Percentiles rank a stretch among this genome's conserved stretches.
Conservation (phyloP, 1,140 invertebrate genomes). For the Uloborus diversus region DNA sequence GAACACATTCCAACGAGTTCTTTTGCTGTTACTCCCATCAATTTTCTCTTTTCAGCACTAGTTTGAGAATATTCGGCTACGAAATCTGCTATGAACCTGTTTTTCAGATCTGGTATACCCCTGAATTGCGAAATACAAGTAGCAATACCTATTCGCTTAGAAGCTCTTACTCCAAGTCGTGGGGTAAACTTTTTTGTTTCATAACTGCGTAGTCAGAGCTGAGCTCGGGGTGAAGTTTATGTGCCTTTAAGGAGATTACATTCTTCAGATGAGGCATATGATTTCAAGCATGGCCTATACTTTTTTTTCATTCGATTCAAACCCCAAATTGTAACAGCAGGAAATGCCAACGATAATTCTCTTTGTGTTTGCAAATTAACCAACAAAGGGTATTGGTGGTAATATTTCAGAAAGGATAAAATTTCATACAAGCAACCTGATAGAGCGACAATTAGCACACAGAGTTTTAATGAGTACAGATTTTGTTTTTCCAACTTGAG, state of each 20-base stretch:
- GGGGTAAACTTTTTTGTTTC: neutral
- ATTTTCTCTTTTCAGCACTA: neutral
- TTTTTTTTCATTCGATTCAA: conserved; percentile 13
- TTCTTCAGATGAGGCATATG: neutral
- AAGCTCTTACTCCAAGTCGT: too few relatives aligned
- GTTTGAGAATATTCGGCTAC: neutral
- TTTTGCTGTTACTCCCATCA: neutral
- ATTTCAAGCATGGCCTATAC: neutral
- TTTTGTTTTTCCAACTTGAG: too few relatives aligned
- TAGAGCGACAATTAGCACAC: neutral
- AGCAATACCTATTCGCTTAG: too few relatives aligned
- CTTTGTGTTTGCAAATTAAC: neutral
- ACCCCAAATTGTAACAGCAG: conserved; percentile 14
- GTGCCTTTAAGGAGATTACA: too few relatives aligned
- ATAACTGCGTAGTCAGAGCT: neutral
- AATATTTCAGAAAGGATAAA: neutral
- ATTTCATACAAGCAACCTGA: neutral
- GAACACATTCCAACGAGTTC: neutral
- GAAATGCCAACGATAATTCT: neutral
- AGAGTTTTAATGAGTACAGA: too few relatives aligned
- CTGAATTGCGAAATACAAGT: neutral
- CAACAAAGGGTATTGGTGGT: neutral
- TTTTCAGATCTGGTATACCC: neutral
- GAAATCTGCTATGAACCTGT: neutral
- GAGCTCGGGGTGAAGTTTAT: too few relatives aligned